These are phyloP conservation scores for Zygothrica quintamaculata DNA, from an alignment of 2,888 invertebrate genomes.

Conservation along the genomic window DNA sequence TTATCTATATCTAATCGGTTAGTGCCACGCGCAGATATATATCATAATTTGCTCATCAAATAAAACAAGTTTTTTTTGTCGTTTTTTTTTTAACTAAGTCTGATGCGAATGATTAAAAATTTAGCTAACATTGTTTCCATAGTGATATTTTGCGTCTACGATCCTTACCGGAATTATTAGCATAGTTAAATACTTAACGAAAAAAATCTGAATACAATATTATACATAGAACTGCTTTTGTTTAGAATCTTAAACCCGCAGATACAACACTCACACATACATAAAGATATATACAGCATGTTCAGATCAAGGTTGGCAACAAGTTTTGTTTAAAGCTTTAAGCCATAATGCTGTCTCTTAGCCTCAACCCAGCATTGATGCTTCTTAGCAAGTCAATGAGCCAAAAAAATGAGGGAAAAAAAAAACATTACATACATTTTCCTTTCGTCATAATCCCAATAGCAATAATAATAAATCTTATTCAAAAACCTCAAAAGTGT, in stretches of 20 bases:
- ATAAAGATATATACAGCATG: too few relatives aligned
- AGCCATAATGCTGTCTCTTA: conserved; percentile 21
- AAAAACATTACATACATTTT: neutral
- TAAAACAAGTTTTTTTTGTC: conserved; percentile 43
- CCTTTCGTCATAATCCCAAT: conserved; percentile 30
- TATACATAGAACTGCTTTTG: conserved; percentile 65
- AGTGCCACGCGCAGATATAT: conserved; percentile 20
- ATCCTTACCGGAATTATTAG: conserved; percentile 74
- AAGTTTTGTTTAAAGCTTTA: conserved; percentile 31
- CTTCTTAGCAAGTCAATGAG: too few relatives aligned
- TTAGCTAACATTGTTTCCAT: conserved; percentile 29
- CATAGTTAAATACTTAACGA: conserved; percentile 63
- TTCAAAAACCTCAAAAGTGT: conserved; percentile 5
- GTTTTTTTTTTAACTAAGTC: conserved; percentile 24
- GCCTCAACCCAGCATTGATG: too few relatives aligned
- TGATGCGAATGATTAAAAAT: conserved; percentile 27
- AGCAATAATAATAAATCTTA: conserved; percentile 40
- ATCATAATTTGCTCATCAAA: conserved; percentile 3
- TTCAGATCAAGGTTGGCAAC: conserved; percentile 52
- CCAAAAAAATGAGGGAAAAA: too few relatives aligned
- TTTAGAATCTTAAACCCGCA: conserved; percentile 33
- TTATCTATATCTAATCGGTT: too few relatives aligned
- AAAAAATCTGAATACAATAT: conserved; percentile 39
- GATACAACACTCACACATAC: neutral
- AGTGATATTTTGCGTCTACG: conserved; percentile 21